Evolutionary conservation across 2,797 vertebrate species (phyloP), one percentile per base, ranked within the genome.

Genomic region (Lemur catta): DNA sequence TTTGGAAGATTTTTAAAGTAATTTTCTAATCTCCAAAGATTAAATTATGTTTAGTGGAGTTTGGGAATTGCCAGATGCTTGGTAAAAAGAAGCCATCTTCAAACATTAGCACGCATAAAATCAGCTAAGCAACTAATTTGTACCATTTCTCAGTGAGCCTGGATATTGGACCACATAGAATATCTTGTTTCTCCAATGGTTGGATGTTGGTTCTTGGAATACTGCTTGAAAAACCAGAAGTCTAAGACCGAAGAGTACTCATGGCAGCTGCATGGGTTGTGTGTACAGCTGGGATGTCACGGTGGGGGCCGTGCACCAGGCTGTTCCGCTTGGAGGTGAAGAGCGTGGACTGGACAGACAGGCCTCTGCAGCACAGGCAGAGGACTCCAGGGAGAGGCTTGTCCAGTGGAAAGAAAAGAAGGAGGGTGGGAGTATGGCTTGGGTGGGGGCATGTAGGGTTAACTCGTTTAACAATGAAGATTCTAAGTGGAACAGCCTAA

Each of bases 1-100:
- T 81, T 67, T 48, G 59, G 15, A 86, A 74, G 48, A 85, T 61
- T 87, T 94, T 92, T 65, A 72, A 94, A 57, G 63, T 61, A 65
- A 33, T 50, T 81, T 95, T 52, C 69, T 94, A 59, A 85, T 55
- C 38, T 15, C 65, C 41, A 10, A 46, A 78, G 59, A 63, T 50
- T 50, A 30, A 52, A 43, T 67, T 52, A 43, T 48, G 15, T 48
- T 69, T 33, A 50, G 61, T 2, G 4, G 30, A 35, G 13, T 63
- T 38, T 35, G 26, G 55, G 67, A 78, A 43, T 7, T 85, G 13
- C 55, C 46, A n/a, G 22, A 33, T 9, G 12, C 22, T 43, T 3
- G 8, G 9, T 41, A 14, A 18, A 41, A 91, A 59, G 63, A 10
- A 13, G 26, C 4, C 43, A 17, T n/a, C 43, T 43, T 95, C 72